Evolutionary conservation across 1,140 invertebrate species (phyloP).

Genomic region (Drosophila athabasca): DNA sequence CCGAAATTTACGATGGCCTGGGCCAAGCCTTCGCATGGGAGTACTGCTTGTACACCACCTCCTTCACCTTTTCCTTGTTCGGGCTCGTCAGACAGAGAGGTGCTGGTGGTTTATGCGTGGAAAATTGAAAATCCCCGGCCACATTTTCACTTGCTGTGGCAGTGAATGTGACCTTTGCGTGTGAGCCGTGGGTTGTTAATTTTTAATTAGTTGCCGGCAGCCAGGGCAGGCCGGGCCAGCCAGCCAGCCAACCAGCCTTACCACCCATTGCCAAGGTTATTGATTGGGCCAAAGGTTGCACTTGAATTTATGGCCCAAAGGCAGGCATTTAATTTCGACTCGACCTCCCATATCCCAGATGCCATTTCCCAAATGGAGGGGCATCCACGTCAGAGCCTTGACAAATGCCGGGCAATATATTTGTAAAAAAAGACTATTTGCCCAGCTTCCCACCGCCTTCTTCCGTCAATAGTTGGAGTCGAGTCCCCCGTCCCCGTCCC

Average conservation of each 20-base stretch:
- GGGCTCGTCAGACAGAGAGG: background rate
- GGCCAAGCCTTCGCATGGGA: slow-evolving; percentile 7
- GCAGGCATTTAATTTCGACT: slow-evolving; percentile 20
- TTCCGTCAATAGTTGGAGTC: slow-evolving; percentile 27
- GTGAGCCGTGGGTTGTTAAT: slow-evolving; percentile 65
- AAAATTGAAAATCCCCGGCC: slow-evolving; percentile 48
- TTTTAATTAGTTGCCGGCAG: slow-evolving; percentile 67
- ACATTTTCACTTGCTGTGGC: slow-evolving; percentile 5
- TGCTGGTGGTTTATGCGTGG: slow-evolving; percentile 52
- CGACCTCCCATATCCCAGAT: background rate
- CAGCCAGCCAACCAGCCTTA: slow-evolving; percentile 11
- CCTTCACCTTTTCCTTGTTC: too few species aligned
- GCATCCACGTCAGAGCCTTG: slow-evolving; percentile 9
- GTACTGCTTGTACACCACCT: too few species aligned
- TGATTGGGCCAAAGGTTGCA: slow-evolving; percentile 66
- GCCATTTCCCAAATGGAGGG: background rate
- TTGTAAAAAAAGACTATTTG: slow-evolving; percentile 31
- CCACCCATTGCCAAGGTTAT: slow-evolving; percentile 39
- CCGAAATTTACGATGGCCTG: slow-evolving; percentile 33
- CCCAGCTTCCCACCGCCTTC: background rate
- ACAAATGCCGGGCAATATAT: slow-evolving; percentile 48
- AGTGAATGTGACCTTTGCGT: slow-evolving; percentile 69
- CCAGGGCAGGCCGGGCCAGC: slow-evolving; percentile 18
- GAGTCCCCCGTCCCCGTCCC: too few species aligned
- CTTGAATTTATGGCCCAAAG: slow-evolving; percentile 64